phyloP scores from a whole-genome alignment of 2,888 invertebrate genomes.

The Drosophila meridionalis region DNA sequence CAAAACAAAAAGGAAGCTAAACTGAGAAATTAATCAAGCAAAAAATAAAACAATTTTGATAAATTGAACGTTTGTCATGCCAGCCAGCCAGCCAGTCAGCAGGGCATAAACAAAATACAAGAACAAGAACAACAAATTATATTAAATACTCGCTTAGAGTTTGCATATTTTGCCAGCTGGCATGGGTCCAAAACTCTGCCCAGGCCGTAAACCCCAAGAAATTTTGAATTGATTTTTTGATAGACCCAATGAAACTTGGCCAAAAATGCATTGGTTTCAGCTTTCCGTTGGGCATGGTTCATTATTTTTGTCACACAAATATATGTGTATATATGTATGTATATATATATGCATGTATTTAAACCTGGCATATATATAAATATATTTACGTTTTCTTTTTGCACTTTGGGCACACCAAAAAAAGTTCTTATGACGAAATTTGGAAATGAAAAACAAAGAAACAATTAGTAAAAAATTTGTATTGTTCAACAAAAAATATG shows the following conservation, averaged over 20 bases:
- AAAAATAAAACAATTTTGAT: constrained; percentile 47
- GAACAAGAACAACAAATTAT: constrained; percentile 18
- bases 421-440: constrained; percentile 70
- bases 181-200: constrained; percentile 65
- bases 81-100: constrained; percentile 52
- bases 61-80: constrained; percentile 60
- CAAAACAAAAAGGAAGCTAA: constrained; percentile 4
- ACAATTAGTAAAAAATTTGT: constrained; percentile 44
- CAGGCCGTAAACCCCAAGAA: constrained; percentile 40
- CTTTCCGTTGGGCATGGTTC: constrained; percentile 46
- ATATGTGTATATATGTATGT: constrained; percentile 2
- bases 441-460: constrained; percentile 23
- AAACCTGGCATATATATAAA: constrained; percentile 2
- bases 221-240: constrained; percentile 28
- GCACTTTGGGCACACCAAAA: constrained; percentile 51
- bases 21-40: constrained; percentile 42
- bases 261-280: constrained; percentile 71
- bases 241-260: constrained; percentile 59
- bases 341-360: not conserved
- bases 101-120: constrained; percentile 22
- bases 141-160: constrained; percentile 43
- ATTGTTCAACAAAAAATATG: constrained; percentile 52
- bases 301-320: constrained; percentile 10
- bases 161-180: constrained; percentile 54
- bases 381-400: constrained; percentile 31